Percentiles rank a stretch among this genome's conserved stretches.
Conservation (phyloP, 1,140 invertebrate species). For the Pachypeltis micranthus region DNA sequence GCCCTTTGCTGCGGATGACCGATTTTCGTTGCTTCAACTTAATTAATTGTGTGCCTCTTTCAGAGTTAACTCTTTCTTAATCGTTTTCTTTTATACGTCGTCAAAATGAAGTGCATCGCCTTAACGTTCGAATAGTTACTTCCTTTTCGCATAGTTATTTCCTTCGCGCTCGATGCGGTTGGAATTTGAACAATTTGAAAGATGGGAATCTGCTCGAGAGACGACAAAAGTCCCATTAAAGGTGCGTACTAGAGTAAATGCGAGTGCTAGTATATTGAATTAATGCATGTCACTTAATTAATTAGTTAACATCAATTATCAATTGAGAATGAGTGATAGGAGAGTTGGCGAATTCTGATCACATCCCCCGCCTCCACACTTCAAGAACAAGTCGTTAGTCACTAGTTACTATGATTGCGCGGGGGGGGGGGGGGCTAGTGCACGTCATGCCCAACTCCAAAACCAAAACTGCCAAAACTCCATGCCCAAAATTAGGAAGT, state of each 20-base stretch:
- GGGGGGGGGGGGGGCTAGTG: not conserved
- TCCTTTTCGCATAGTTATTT: not conserved
- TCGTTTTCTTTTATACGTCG: not conserved
- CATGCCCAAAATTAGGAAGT: too few relatives aligned
- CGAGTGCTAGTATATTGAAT: too few relatives aligned
- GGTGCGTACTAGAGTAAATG: not conserved
- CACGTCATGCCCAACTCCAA: too few relatives aligned
- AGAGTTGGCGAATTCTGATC: too few relatives aligned
- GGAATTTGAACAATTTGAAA: not conserved
- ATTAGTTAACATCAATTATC: not conserved
- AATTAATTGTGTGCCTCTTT: not conserved
- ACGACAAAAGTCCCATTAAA: not conserved
- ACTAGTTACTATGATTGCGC: not conserved
- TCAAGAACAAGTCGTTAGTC: not conserved
- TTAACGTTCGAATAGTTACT: not conserved
- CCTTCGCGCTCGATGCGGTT: not conserved
- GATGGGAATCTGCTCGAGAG: not conserved
- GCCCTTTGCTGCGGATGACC: constrained; percentile 1
- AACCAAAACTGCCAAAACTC: too few relatives aligned
- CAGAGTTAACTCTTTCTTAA: not conserved
- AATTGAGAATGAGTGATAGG: not conserved
- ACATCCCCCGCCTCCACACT: not conserved
- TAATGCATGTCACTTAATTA: not conserved
- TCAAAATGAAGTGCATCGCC: not conserved
- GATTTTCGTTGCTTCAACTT: not conserved